Evolutionary conservation across 2,797 vertebrate species (phyloP), one percentile per base, ranked within the genome.

Genomic region (Phataginus tricuspis): DNA sequence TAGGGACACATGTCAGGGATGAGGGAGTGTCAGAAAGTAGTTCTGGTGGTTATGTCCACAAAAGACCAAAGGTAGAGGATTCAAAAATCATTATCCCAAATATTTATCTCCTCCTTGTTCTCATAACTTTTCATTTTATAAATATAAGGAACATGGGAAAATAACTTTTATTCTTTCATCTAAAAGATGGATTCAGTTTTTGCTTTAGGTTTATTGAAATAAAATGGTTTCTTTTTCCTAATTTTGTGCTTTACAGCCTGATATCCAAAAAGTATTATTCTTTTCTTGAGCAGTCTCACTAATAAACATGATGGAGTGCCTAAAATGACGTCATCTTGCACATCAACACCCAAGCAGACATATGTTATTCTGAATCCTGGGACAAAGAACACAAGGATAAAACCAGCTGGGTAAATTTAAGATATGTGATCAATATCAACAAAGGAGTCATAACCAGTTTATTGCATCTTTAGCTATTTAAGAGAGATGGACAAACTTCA

Each of bases 391-490:
- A 57, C 13, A n/a, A 68, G 31, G 27, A 74, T 57, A 80, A 90
- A 75, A 64, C 13, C 34, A 53, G 27, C 45, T 79, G 57, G 6
- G 5, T 87, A 66, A 66, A 93, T n/a, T n/a, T 34, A 57, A 74
- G 31, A 55, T 66, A 94, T 29, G 23, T 66, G 27, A 83, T 75
- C 75, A 63, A 74, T 39, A 71, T 31, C 21, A 85, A 64, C 6
- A 71, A 75, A 79, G 59, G 15, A 86, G 16, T 69, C 16, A 77
- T 75, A 86, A 53, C 12, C 55, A 96, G 31, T 75, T 92, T n/a
- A 79, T 63, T 49, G n/a, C 12, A 19, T 94, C 15, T 84, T 69
- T 79, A 93, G 6, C 49, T 86, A 55, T 51, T 92, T 89, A 91
- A 90, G 29, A 85, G 39, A 78, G 12, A 91, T 93, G 18, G 14